Evolutionary conservation across 2,888 invertebrate species (phyloP), one percentile per base, ranked within the genome.

Genomic region (Ormyrus labotus): DNA sequence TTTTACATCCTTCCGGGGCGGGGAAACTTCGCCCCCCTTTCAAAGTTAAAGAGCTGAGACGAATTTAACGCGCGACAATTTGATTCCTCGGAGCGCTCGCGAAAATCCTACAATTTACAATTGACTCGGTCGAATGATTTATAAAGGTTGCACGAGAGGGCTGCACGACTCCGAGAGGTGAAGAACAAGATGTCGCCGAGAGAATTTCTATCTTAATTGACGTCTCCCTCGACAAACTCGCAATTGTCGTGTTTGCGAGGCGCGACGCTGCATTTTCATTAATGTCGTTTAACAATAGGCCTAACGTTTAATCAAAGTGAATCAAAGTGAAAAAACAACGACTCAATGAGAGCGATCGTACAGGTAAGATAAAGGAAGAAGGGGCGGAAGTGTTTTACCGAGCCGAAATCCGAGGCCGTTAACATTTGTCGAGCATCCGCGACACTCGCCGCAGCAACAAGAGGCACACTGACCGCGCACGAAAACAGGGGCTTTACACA

Each of bases 171-270:
- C 50, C 6, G 57, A 53, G 51, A 6, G 48, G 45, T 10, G 60
- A 60, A 10, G n/a, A 50, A 51, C 11, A 34, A 4, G 60, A 6
- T 47, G 9, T 10, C 34, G 51, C 13, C 47, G 61, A 0, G 34
- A 8, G 67, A 58, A 51, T 60, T 75, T 75, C 74, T 75, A 67
- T 75, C 67, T 75, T 75, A 75, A 75, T 75, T 75, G 74, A 67
- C 60, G 67, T 67, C 60, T 13, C 13, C 45, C 51, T 10, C 34
- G 34, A 34, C 34, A 34, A 34, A 34, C 63, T 47, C 63, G 34
- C 73, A 57, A 73, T 64, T 73, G 73, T 73, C 64, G 64, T 19
- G 47, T 10, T 61, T 72, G 9, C 53, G 34, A 34, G 34, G 34
- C 34, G 34, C 34, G 34, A 34, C 34, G 4, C 34, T 34, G 34